These are phyloP conservation scores for Metalampra italica DNA, from an alignment of 2,888 invertebrate species.

Conservation along the genomic window DNA sequence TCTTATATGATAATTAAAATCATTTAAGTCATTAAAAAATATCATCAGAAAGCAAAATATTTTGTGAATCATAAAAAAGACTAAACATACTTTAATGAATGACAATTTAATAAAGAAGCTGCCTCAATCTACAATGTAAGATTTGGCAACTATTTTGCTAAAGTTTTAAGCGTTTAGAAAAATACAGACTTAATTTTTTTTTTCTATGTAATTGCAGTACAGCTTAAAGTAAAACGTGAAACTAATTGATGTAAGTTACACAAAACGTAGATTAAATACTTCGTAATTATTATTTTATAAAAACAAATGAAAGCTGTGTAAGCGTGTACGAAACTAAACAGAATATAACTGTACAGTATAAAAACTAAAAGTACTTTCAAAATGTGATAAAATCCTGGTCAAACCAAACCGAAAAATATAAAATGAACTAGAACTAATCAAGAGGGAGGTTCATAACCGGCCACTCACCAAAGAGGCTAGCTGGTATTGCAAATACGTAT, in stretches of 20 bases:
- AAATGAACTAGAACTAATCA: constrained; percentile 40
- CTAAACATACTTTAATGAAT: background rate
- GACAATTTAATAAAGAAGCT: constrained; percentile 19
- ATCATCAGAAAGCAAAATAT: constrained; percentile 22
- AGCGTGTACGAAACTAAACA: constrained; percentile 36
- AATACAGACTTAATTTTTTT: background rate
- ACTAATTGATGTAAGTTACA: background rate
- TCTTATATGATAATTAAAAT: no score
- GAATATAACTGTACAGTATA: constrained; percentile 14
- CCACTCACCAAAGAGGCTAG: constrained; percentile 76
- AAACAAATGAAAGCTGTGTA: constrained; percentile 52
- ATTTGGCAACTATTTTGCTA: constrained; percentile 15
- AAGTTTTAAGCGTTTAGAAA: constrained; percentile 7
- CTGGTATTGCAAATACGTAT: constrained; percentile 75
- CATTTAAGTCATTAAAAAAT: no score
- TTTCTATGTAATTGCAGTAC: background rate
- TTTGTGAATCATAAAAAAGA: constrained; percentile 17
- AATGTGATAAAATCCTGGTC: constrained; percentile 13
- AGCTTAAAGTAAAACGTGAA: background rate
- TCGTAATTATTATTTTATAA: constrained; percentile 11
- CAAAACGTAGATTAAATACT: background rate
- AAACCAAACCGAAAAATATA: constrained; percentile 26
- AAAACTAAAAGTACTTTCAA: constrained; percentile 4
- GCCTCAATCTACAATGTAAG: constrained; percentile 24
- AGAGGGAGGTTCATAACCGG: constrained; percentile 39